phyloP scores from a whole-genome alignment of 2,797 vertebrate genomes.

The Tapera naevia region DNA sequence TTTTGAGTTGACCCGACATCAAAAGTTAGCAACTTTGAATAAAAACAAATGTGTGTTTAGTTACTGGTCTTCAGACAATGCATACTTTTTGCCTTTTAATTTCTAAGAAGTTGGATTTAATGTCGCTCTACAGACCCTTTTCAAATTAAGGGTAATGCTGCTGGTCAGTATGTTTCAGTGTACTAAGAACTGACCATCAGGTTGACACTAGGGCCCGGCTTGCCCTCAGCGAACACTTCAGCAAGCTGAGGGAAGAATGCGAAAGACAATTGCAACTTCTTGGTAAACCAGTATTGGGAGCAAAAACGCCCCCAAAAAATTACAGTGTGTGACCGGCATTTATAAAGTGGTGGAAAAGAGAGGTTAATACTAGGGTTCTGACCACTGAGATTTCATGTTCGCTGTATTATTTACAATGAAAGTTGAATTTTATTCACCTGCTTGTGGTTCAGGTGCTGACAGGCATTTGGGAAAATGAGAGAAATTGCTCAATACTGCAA shows the following conservation, averaged over 20 bases:
- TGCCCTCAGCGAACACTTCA: background rate
- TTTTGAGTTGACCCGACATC: background rate
- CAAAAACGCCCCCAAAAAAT: background rate
- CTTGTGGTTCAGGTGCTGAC: background rate
- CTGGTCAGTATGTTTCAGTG: fast-evolving
- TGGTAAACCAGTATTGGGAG: background rate
- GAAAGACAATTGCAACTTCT: background rate
- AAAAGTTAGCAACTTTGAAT: background rate
- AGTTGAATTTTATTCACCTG: background rate
- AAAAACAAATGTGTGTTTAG: background rate
- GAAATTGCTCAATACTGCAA: background rate
- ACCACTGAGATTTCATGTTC: too few relatives aligned
- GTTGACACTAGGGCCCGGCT: background rate
- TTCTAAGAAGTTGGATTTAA: background rate
- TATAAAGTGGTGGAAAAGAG: background rate
- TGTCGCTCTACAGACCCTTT: background rate
- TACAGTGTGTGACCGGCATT: fast-evolving
- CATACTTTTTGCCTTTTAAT: background rate
- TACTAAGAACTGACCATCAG: background rate
- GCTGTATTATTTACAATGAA: fast-evolving
- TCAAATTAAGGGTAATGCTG: background rate
- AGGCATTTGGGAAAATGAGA: background rate
- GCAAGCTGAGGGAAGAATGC: background rate
- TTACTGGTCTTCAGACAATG: background rate
- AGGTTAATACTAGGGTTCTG: background rate